A percentile compares a stretch with the other conserved stretches of the same genome.
Conservation (phyloP, 2,113 vertebrate genomes). For the Pteronura brasiliensis region DNA sequence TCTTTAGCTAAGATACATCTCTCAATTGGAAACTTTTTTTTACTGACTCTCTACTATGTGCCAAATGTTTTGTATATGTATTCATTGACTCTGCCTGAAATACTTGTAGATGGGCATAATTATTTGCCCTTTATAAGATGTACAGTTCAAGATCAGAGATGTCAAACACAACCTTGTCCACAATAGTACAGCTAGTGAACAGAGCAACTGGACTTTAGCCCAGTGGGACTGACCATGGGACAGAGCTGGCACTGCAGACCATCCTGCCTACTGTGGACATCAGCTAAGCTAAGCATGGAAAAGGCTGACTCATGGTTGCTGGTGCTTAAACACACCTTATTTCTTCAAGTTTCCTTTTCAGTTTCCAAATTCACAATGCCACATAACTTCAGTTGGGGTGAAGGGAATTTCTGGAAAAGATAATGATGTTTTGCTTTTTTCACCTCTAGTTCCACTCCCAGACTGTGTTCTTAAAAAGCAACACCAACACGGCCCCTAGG, state of each 20-base stretch:
- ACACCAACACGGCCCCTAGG: no score
- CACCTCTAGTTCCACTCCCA: background rate
- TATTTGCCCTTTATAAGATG: background rate
- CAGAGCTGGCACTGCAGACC: background rate
- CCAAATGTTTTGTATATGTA: background rate
- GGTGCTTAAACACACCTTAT: background rate
- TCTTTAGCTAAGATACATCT: background rate
- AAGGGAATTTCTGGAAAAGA: background rate
- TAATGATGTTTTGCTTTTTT: background rate
- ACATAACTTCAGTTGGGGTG: background rate
- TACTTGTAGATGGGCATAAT: background rate
- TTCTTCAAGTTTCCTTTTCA: background rate
- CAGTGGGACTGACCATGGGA: no score
- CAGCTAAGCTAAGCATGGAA: background rate
- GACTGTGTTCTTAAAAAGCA: background rate
- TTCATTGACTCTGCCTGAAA: background rate
- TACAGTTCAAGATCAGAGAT: background rate
- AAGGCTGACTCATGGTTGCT: background rate
- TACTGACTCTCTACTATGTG: background rate
- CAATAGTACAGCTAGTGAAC: background rate
- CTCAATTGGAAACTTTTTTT: background rate
- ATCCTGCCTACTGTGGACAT: no score
- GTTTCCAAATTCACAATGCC: background rate
- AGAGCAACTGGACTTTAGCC: background rate
- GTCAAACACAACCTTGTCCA: background rate